Base-by-base conservation (phyloP, 1,140 invertebrate genomes). In the Heliconius congener region DNA sequence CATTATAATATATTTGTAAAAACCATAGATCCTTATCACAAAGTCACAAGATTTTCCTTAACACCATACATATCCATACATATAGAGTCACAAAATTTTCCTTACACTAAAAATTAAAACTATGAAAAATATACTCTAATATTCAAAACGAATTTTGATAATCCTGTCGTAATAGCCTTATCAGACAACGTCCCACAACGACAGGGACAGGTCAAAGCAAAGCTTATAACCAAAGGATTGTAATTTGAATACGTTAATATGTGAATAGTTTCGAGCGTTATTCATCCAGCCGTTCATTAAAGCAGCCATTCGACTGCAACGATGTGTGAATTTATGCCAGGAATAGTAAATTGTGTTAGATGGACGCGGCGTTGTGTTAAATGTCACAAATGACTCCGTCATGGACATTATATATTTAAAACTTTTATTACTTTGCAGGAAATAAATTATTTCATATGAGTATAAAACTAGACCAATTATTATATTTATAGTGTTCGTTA, bases 231-330 rank as follows among this genome's bases (percentile, higher is more conserved):
- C 60, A 66, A 66, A 66, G 60, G 60, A 66, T n/a, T 66, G 60
- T 55, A 74, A 34, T 72, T 72, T 39, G 34, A 70, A 46, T 37
- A 60, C 57, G 66, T 23, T 70, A 66, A 50, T 73, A 76, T 76
- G 71, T 34, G 50, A 75, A 60, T 42, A 52, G 71, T 73, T n/a
- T 52, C 42, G 74, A 77, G 66, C 79, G 52, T 66, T 73, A 73
- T 50, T 76, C 79, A 77, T 77, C 75, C 79, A 77, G n/a, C 39
- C 74, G 74, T 77, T 80, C 74, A 80, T 80, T 76, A 73, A 77
- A 76, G 74, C 71, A 52, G 30, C 39, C 39, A 80, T 77, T 80
- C 71, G 52, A 30, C n/a, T 34, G 74, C 79, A 52, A n/a, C 76
- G 74, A 80, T 76, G 79, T 80, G 71, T 72, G 71, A 80, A 80